Conservation (phyloP, 2,113 vertebrate species). For the Pyxicephalus adspersus region DNA sequence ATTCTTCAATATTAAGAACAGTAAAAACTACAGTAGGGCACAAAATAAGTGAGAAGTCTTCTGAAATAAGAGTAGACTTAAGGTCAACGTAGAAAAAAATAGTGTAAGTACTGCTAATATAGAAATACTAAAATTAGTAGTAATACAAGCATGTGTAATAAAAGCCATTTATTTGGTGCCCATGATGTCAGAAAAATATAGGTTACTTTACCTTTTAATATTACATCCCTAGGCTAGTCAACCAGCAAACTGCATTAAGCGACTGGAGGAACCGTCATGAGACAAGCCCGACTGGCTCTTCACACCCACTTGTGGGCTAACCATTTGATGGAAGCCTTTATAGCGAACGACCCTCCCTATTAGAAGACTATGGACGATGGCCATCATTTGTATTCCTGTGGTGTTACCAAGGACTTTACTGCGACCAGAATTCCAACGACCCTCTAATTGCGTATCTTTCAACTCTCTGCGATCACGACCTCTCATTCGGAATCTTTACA, state of each 20-base stretch:
- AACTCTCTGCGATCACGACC: slow-evolving; percentile 81
- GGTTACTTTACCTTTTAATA: slow-evolving; percentile 85
- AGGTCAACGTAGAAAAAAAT: slow-evolving; percentile 2
- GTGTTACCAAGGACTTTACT: slow-evolving; percentile 86
- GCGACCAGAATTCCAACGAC: slow-evolving; percentile 86
- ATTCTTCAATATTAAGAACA: slow-evolving; percentile 72
- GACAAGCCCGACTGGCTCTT: slow-evolving; percentile 87
- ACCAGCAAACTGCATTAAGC: slow-evolving; percentile 82
- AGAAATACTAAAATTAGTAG: slow-evolving; percentile 28
- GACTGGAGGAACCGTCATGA: slow-evolving; percentile 85
- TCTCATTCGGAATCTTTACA: slow-evolving; percentile 86
- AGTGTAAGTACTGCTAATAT: slow-evolving; percentile 37
- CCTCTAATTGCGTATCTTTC: slow-evolving; percentile 80
- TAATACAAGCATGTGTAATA: slow-evolving; percentile 52
- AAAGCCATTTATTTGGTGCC: slow-evolving; percentile 78
- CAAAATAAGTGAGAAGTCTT: slow-evolving; percentile 76
- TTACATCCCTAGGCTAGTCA: slow-evolving; percentile 87
- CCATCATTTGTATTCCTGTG: slow-evolving; percentile 94
- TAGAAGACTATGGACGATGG: slow-evolving; percentile 84
- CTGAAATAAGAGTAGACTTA: slow-evolving; percentile 68
- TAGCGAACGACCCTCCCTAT: slow-evolving; percentile 86
- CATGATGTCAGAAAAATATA: slow-evolving; percentile 80
- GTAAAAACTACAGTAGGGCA: slow-evolving; percentile 74
- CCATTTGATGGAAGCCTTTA: slow-evolving; percentile 84
- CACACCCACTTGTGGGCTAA: slow-evolving; percentile 86